Conservation (phyloP, 2,888 invertebrate species). For the Frankliniella fusca region DNA sequence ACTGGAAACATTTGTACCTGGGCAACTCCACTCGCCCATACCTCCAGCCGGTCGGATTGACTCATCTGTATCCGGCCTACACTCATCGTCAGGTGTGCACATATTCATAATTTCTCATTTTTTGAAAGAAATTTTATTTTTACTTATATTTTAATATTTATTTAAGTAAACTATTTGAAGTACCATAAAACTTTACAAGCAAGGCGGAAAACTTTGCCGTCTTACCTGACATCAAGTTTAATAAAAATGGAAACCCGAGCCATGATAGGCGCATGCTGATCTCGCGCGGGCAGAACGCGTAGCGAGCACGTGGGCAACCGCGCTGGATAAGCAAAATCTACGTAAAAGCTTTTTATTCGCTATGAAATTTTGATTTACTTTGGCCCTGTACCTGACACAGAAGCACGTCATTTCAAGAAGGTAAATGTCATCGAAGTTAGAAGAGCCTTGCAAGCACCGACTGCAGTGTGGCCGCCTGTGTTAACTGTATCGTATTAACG, state of each 20-base stretch:
- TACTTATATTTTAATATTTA: no score
- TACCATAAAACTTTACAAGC: no score
- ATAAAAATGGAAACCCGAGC: neutral
- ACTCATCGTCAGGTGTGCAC: neutral
- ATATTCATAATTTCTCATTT: neutral
- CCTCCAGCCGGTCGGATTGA: neutral
- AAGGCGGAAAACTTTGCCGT: neutral
- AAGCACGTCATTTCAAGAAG: neutral
- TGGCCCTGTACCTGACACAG: no score
- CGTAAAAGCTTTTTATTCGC: neutral
- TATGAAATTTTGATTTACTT: no score
- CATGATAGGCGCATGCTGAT: neutral
- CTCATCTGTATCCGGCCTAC: neutral
- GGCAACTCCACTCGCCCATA: neutral
- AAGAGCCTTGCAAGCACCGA: neutral
- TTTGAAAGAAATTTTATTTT: no score
- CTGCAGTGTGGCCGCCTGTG: conserved; percentile 22
- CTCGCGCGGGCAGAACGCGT: neutral
- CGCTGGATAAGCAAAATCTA: neutral
- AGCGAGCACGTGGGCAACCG: neutral
- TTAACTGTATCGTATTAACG: neutral
- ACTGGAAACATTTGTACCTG: neutral
- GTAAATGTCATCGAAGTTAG: neutral
- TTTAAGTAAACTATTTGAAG: no score
- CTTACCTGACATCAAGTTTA: neutral